These are phyloP conservation scores for Euplexia lucipara DNA, from an alignment of 2,888 invertebrate genomes.

Conservation along the genomic window DNA sequence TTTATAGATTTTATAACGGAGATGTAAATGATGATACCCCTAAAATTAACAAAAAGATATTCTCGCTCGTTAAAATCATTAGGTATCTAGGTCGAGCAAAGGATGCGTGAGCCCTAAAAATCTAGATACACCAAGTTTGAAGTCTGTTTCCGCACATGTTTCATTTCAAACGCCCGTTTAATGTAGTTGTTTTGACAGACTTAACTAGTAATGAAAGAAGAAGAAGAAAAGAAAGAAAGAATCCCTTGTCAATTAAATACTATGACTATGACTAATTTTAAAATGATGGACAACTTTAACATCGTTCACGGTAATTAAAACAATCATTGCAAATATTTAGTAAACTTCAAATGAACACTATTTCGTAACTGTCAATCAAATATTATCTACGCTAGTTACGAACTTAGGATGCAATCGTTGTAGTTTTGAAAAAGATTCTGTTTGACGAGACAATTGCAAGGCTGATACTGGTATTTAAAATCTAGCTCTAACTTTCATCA, in stretches of 20 bases:
- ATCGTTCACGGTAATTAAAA: conserved; percentile 17
- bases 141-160: neutral
- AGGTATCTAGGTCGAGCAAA: conserved; percentile 12
- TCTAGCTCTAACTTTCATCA: no score
- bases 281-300: neutral
- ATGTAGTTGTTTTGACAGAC: neutral
- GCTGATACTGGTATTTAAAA: neutral
- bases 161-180: neutral
- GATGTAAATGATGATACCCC: no score
- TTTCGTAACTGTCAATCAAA: conserved; percentile 36
- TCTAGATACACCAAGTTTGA: neutral
- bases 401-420: conserved; percentile 3
- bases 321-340: conserved; percentile 9
- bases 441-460: conserved; percentile 2
- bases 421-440: conserved; percentile 20
- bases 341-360: conserved; percentile 10
- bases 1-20: no score
- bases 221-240: no score
- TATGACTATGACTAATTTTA: no score
- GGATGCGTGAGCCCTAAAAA: neutral
- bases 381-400: conserved; percentile 24
- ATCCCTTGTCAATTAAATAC: no score
- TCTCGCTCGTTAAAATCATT: neutral
- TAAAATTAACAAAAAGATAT: neutral
- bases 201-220: neutral